A percentile compares a stretch with the other conserved stretches of the same genome.
Evolutionary conservation across 2,797 vertebrate genomes (phyloP).

Genomic region (Cygnus olor): DNA sequence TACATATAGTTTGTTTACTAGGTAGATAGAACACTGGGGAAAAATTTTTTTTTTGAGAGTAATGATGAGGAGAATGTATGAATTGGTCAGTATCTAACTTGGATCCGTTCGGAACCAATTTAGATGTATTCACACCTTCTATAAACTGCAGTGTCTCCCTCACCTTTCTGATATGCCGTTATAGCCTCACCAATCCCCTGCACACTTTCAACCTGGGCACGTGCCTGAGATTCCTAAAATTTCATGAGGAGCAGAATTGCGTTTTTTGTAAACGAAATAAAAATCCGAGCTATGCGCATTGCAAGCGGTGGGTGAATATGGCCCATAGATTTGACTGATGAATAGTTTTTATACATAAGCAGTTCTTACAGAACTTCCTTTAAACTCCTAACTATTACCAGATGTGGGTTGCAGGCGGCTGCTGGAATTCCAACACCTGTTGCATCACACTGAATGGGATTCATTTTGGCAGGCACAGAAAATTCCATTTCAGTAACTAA

Average conservation of each 20-base stretch:
- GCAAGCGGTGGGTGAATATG: conserved; percentile 42
- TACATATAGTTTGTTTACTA: background rate
- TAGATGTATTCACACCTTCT: background rate
- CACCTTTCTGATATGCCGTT: background rate
- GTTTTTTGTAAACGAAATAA: conserved; percentile 36
- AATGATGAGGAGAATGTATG: background rate
- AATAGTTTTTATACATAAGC: conserved; percentile 67
- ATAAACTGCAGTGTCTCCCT: background rate
- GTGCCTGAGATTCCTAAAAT: conserved; percentile 44
- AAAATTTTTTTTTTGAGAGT: background rate
- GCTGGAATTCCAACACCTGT: conserved; percentile 77
- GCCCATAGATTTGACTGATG: conserved; percentile 54
- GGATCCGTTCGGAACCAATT: background rate
- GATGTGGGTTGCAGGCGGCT: conserved; percentile 67
- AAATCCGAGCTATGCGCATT: conserved; percentile 33
- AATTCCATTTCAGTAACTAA: conserved; percentile 75
- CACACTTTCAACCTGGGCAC: background rate
- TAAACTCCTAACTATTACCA: conserved; percentile 68
- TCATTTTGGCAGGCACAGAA: conserved; percentile 74
- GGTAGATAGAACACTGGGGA: background rate
- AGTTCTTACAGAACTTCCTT: conserved; percentile 66
- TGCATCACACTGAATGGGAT: conserved; percentile 72
- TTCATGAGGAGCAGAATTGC: conserved; percentile 41
- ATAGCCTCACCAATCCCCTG: background rate
- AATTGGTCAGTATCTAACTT: background rate